Percentiles rank a stretch among this genome's conserved stretches.
Evolutionary conservation across 1,140 invertebrate genomes (phyloP).

Genomic region (Apis laboriosa): DNA sequence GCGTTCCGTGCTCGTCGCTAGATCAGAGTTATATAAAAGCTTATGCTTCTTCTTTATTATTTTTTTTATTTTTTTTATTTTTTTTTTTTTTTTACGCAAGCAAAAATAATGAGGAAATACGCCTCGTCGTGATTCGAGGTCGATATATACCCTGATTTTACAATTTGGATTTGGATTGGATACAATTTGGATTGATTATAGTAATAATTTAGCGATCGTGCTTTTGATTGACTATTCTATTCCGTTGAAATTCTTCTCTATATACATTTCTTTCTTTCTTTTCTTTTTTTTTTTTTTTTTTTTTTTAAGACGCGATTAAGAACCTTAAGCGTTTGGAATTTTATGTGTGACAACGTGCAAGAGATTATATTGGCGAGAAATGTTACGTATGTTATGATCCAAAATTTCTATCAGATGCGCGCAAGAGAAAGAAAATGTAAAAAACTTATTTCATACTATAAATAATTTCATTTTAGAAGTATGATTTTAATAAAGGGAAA

Average conservation of each 20-base stretch:
- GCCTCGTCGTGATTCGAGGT: not conserved
- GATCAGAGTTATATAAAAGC: constrained; percentile 3
- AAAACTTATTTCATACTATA: too few relatives aligned
- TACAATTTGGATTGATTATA: too few relatives aligned
- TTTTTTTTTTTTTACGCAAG: not conserved
- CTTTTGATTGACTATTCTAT: too few relatives aligned
- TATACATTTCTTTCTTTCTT: too few relatives aligned
- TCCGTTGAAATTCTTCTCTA: too few relatives aligned
- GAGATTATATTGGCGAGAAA: not conserved
- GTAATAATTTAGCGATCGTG: too few relatives aligned
- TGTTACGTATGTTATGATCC: not conserved
- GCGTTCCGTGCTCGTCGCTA: not conserved
- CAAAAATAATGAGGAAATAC: not conserved
- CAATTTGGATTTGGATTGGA: too few relatives aligned
- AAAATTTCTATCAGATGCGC: constrained; percentile 7
- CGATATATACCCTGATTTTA: too few relatives aligned
- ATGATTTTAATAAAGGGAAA: too few relatives aligned
- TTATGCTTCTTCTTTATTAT: not conserved
- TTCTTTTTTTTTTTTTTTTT: not conserved
- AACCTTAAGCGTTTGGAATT: not conserved
- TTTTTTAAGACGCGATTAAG: not conserved
- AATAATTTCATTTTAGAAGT: not conserved
- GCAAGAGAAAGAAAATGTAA: not conserved
- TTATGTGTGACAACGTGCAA: not conserved
- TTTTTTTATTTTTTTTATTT: not conserved